Percentiles rank a stretch among this genome's conserved stretches.
Evolutionary conservation across 2,797 vertebrate genomes (phyloP).

Genomic region (Natrix natrix): DNA sequence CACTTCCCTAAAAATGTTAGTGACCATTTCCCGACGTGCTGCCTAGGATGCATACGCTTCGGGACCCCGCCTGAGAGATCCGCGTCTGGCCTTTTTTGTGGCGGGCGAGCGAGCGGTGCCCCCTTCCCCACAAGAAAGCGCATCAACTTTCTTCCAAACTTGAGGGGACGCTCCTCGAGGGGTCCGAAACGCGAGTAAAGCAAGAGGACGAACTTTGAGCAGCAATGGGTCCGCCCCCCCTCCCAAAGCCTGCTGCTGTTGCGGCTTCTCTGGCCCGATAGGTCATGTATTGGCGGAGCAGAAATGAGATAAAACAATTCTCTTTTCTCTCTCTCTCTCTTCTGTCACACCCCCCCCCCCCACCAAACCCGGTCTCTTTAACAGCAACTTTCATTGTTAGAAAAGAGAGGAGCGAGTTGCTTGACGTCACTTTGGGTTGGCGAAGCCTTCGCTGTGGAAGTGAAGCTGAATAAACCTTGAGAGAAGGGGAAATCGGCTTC

Average conservation of each 20-base stretch:
- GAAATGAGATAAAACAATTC: conserved; percentile 61
- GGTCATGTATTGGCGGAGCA: conserved; percentile 64
- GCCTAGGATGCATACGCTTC: not conserved
- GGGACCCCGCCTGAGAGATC: not conserved
- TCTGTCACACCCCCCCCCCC: conserved; percentile 11
- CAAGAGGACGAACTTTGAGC: conserved; percentile 31
- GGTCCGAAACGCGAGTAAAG: conserved; percentile 29
- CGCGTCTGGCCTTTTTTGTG: not conserved
- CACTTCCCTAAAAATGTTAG: not conserved
- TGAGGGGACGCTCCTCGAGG: not conserved
- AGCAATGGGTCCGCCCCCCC: conserved; percentile 12
- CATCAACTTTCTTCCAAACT: conserved; percentile 2
- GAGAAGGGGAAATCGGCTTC: conserved; percentile 85
- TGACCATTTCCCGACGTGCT: not conserved
- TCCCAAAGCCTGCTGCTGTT: not conserved
- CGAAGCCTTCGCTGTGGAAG: conserved; percentile 84
- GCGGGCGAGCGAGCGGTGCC: not conserved
- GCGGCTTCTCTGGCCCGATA: conserved; percentile 57
- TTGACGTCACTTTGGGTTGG: conserved; percentile 86
- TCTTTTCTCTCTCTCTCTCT: conserved; percentile 25
- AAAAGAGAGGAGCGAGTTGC: conserved; percentile 74
- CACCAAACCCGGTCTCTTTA: conserved; percentile 47
- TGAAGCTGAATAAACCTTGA: conserved; percentile 94
- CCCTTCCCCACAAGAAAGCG: not conserved
- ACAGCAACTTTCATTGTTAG: conserved; percentile 87